Percentiles rank a stretch among this genome's conserved stretches.
Conservation (phyloP, 2,888 invertebrate genomes). For the Helicoverpa assulta region DNA sequence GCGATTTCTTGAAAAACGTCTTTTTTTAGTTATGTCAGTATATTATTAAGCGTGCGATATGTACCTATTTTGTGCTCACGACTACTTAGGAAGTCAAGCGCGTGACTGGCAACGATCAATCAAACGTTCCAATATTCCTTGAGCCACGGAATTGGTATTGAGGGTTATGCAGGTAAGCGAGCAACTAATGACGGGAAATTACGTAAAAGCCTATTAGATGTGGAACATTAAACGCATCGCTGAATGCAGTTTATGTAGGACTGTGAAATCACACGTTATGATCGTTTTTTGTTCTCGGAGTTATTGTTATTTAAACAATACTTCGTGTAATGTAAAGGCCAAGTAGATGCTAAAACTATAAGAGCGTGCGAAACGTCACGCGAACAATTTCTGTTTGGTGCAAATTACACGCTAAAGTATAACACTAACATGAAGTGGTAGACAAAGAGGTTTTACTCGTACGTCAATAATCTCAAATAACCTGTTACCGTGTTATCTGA, state of each 20-base stretch:
- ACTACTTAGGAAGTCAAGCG: slow-evolving; percentile 59
- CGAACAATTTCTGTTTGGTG: slow-evolving; percentile 17
- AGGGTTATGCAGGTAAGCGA: slow-evolving; percentile 32
- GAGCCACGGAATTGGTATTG: slow-evolving; percentile 56
- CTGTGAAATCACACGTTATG: slow-evolving; percentile 20
- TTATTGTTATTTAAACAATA: slow-evolving; percentile 15
- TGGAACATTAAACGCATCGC: slow-evolving; percentile 35
- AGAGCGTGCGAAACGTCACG: slow-evolving; percentile 15
- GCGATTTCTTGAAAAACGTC: too few relatives aligned
- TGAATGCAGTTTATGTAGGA: slow-evolving; percentile 32
- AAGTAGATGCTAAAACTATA: slow-evolving; percentile 17
- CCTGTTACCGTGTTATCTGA: slow-evolving; percentile 70
- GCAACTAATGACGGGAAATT: slow-evolving; percentile 55
- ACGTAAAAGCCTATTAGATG: slow-evolving; percentile 37
- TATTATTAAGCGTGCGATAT: too few relatives aligned
- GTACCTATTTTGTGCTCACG: slow-evolving; percentile 16
- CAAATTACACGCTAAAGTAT: slow-evolving; percentile 36
- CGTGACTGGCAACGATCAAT: slow-evolving; percentile 72
- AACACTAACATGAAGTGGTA: slow-evolving; percentile 32
- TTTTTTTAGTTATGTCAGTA: too few relatives aligned
- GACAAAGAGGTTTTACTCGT: slow-evolving; percentile 39
- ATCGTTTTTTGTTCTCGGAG: slow-evolving; percentile 9
- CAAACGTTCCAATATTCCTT: slow-evolving; percentile 64
- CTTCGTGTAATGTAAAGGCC: slow-evolving; percentile 29
- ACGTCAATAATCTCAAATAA: slow-evolving; percentile 71